Base-by-base conservation (phyloP, 2,113 vertebrate species). In the Sinocyclocheilus anshuiensis region DNA sequence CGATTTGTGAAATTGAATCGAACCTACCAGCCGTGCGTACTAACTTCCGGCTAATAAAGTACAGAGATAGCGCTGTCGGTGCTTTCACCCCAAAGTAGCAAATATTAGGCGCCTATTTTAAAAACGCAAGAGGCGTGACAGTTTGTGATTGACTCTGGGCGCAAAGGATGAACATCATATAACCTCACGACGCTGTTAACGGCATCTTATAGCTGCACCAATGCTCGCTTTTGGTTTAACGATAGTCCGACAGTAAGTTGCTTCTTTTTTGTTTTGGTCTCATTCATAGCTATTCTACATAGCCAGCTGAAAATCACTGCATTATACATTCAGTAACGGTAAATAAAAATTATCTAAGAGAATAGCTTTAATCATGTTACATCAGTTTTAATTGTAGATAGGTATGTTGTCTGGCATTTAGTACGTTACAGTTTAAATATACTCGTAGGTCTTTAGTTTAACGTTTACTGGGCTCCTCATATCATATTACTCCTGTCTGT, bases 221-320 rank as follows among this genome's bases (percentile, higher is more conserved):
- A 71, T 90, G 83, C 76, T 95, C 0, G 90, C 87, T 1, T 90
- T 93, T 48, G 93, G 86, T 1, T 76, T 95, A 22, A 95, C 94
- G 2, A 75, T 95, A 36, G 92, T 94, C 22, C 92, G 94, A 89
- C 95, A 95, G 94, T 95, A 94, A 94, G 94, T 94, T 69, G 39
- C 20, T 16, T n/a, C 16, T n/a, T 33, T 53, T 13, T 10, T 76
- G 18, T 45, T 26, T 39, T 22, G 6, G 59, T 36, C 15, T 9
- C 3, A 42, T 79, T 79, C 16, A 69, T 53, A n/a, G 1, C 9
- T 50, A 69, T 39, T 69, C 8, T 53, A 33, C 20, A 18, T 48
- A 33, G 24, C 42, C 4, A 45, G 1, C 12, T 45, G n/a, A 65
- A 48, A 45, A 65, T 45, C 1, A 26, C n/a, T 69, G 39, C 39